A percentile compares a stretch with the other conserved stretches of the same genome.
Conservation (phyloP, 2,113 vertebrate species). For the Brachyhypopomus gauderio region DNA sequence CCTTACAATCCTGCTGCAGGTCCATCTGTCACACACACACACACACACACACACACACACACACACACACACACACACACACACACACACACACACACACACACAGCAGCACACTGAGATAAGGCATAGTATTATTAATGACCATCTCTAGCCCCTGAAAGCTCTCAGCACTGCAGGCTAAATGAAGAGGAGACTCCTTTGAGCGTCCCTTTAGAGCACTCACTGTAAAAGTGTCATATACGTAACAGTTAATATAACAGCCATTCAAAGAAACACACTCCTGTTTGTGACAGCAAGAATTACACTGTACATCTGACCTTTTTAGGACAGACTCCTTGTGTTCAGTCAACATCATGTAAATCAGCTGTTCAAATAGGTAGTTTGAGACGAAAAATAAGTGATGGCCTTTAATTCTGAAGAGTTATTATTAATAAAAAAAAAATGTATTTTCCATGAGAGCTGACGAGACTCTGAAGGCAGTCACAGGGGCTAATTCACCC, state of each 20-base stretch:
- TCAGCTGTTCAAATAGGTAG: background rate
- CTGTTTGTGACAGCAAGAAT: slow-evolving; percentile 7
- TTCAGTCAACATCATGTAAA: slow-evolving; percentile 13
- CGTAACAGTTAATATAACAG: background rate
- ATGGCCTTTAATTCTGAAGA: background rate
- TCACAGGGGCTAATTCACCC: background rate
- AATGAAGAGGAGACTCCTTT: slow-evolving; percentile 6
- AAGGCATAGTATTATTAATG: slow-evolving; percentile 75
- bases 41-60: slow-evolving; percentile 11
- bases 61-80: slow-evolving; percentile 16
- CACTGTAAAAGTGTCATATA: slow-evolving; percentile 4
- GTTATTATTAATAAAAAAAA: background rate
- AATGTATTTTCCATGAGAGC: background rate
- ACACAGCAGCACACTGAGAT: slow-evolving; percentile 61
- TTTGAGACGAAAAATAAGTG: background rate
- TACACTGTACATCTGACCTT: slow-evolving; percentile 1
- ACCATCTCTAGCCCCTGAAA: slow-evolving; percentile 60
- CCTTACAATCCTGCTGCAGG: slow-evolving; percentile 20
- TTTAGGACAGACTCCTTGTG: background rate
- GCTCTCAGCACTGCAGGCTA: slow-evolving; percentile 42
- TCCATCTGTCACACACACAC: slow-evolving; percentile 32
- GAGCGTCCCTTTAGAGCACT: slow-evolving; percentile 5
- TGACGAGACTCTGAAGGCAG: slow-evolving; percentile 17
- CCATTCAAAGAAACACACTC: background rate
- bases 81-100: background rate